Conservation (phyloP, 2,888 invertebrate genomes). For the Phlogophora meticulosa region DNA sequence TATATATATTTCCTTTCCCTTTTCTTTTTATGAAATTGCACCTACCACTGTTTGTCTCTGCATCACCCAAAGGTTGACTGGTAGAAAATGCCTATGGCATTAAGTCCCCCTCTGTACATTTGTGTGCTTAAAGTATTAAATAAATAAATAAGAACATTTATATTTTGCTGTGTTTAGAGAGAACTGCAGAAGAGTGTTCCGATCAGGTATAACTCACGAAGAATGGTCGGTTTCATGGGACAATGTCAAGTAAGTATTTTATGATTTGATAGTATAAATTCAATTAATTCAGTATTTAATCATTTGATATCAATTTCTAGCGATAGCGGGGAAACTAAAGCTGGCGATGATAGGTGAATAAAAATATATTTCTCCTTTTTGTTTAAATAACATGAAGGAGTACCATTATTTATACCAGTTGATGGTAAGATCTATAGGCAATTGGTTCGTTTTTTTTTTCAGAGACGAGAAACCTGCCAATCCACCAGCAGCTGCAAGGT, state of each 20-base stretch:
- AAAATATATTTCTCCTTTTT: background rate
- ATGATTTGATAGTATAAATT: background rate
- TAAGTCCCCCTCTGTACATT: too few relatives aligned
- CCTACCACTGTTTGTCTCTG: too few relatives aligned
- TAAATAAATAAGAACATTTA: background rate
- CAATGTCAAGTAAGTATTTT: conserved; percentile 76
- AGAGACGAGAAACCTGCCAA: conserved; percentile 29
- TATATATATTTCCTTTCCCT: too few relatives aligned
- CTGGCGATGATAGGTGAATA: background rate
- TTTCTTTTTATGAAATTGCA: too few relatives aligned
- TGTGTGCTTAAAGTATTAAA: too few relatives aligned
- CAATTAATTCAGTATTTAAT: background rate
- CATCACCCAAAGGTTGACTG: too few relatives aligned
- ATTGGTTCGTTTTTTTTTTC: conserved; percentile 3
- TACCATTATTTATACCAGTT: too few relatives aligned
- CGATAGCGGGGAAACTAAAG: conserved; percentile 18
- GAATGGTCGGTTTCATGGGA: conserved; percentile 84
- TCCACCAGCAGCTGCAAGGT: conserved; percentile 17
- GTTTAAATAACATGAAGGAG: too few relatives aligned
- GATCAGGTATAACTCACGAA: conserved; percentile 87
- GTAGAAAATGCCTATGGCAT: too few relatives aligned
- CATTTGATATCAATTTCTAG: conserved; percentile 8
- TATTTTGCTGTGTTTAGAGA: conserved; percentile 71
- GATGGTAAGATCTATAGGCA: too few relatives aligned
- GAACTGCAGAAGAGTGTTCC: conserved; percentile 85